These are phyloP conservation scores for Sphaeridia pumilis DNA, from an alignment of 2,888 invertebrate species.

Conservation along the genomic window DNA sequence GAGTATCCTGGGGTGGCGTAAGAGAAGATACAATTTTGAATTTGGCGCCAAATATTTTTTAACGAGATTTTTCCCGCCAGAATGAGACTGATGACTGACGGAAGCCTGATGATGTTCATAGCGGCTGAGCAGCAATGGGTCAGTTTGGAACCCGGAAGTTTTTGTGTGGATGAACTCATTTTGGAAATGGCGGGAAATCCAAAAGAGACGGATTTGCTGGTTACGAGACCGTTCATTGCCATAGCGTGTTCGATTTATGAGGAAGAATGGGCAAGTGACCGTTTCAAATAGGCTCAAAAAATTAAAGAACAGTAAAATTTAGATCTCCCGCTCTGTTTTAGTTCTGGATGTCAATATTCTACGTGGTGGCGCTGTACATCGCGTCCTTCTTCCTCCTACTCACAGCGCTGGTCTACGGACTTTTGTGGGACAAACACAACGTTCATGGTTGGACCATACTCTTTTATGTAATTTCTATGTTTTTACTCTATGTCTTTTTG, in stretches of 20 bases:
- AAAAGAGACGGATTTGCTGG: neutral
- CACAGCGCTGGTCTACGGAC: slow-evolving; percentile 13
- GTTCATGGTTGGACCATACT: slow-evolving; percentile 19
- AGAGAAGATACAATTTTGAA: no score
- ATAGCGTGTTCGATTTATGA: neutral
- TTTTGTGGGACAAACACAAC: slow-evolving; percentile 15
- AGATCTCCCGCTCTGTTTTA: neutral
- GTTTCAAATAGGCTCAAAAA: neutral
- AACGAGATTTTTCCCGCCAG: slow-evolving; percentile 1
- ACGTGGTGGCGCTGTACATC: slow-evolving; percentile 12
- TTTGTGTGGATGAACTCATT: slow-evolving; percentile 8
- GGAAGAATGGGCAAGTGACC: neutral
- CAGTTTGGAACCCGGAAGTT: neutral
- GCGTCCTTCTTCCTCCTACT: slow-evolving; percentile 16
- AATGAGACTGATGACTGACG: slow-evolving; percentile 5
- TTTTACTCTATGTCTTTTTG: slow-evolving; percentile 17
- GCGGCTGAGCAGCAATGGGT: neutral
- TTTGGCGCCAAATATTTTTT: neutral
- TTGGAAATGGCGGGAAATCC: neutral
- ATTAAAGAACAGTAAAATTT: neutral
- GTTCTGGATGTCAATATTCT: slow-evolving; percentile 4
- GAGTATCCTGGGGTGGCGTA: neutral
- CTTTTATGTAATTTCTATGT: slow-evolving; percentile 12
- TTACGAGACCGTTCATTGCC: neutral
- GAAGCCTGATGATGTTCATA: neutral